Evolutionary conservation across 2,113 vertebrate genomes (phyloP).

Genomic region (Noturus placidus): DNA sequence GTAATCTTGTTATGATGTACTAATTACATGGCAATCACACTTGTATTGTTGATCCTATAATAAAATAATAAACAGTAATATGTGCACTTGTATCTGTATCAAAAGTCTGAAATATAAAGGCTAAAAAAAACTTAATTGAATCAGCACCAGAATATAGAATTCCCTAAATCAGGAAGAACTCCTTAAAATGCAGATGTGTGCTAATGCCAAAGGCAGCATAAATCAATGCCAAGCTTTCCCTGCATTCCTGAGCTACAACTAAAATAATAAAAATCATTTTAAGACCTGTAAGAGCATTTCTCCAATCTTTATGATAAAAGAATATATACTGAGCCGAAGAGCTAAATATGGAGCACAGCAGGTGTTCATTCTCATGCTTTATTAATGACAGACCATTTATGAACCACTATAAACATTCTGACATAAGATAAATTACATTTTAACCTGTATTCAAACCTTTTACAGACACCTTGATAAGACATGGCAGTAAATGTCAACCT

Average conservation of each 20-base stretch:
- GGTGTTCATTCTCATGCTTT: conserved; percentile 48
- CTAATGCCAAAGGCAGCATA: not conserved
- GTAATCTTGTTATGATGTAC: not conserved
- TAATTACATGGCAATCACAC: not conserved
- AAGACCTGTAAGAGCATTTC: not conserved
- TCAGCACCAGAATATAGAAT: not conserved
- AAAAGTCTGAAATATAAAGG: not conserved
- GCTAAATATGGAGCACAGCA: conserved; percentile 9
- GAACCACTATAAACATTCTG: conserved; percentile 30
- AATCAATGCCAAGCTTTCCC: not conserved
- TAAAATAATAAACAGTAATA: not conserved
- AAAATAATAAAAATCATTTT: not conserved
- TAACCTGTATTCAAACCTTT: conserved; percentile 36
- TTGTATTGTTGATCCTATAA: not conserved
- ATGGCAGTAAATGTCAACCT: conserved; percentile 9
- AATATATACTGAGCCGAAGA: not conserved
- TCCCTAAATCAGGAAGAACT: not conserved
- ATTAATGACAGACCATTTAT: conserved; percentile 45
- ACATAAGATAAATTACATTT: conserved; percentile 43
- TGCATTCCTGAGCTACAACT: not conserved
- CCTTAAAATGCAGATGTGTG: not conserved
- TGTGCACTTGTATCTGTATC: not conserved
- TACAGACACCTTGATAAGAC: conserved; percentile 15
- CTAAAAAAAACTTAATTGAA: not conserved
- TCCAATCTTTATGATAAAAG: not conserved